These are phyloP conservation scores for Aurelia sp. DNA, from an alignment of 30 jellyfish, hydroid and myxozoan species.

Conservation along the genomic window DNA sequence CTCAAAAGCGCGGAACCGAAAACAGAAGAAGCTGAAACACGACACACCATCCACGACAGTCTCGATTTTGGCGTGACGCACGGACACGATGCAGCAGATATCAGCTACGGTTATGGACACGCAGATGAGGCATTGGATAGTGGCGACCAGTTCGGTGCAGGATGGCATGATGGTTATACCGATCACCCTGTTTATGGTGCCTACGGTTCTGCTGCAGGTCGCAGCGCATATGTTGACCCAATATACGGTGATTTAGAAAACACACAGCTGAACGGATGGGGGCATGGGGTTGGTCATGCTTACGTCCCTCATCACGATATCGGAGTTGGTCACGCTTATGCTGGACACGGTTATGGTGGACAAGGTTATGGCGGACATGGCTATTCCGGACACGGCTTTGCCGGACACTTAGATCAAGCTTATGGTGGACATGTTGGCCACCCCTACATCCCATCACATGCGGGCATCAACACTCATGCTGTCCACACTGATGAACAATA, in stretches of 20 bases:
- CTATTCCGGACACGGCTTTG: slow-evolving; percentile 31
- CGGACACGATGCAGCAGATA: slow-evolving; percentile 6
- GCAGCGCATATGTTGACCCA: slow-evolving; percentile 45
- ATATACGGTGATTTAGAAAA: slow-evolving; percentile 31
- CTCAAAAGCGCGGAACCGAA: not conserved
- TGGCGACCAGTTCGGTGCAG: slow-evolving; percentile 31
- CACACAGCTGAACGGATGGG: slow-evolving; percentile 35
- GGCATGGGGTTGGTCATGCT: slow-evolving; percentile 33
- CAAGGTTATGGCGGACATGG: slow-evolving; percentile 68
- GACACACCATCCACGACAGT: slow-evolving; percentile 39
- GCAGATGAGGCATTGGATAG: slow-evolving; percentile 5
- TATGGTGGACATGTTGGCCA: slow-evolving; percentile 36
- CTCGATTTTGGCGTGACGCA: slow-evolving; percentile 46
- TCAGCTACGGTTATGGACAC: slow-evolving; percentile 4
- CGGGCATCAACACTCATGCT: slow-evolving; percentile 41
- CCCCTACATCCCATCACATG: slow-evolving; percentile 65
- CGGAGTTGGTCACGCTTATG: slow-evolving; percentile 64
- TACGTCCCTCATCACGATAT: slow-evolving; percentile 29
- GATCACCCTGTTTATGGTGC: slow-evolving; percentile 50
- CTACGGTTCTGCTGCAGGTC: slow-evolving; percentile 25
- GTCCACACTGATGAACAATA: slow-evolving; percentile 46
- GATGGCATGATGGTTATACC: slow-evolving; percentile 60
- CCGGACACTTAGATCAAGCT: slow-evolving; percentile 35
- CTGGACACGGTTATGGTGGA: slow-evolving; percentile 70
- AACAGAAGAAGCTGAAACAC: slow-evolving; percentile 17